Evolutionary conservation across 2,113 vertebrate species (phyloP), one percentile per base, ranked within the genome.

Genomic region (Grammomys surdaster): DNA sequence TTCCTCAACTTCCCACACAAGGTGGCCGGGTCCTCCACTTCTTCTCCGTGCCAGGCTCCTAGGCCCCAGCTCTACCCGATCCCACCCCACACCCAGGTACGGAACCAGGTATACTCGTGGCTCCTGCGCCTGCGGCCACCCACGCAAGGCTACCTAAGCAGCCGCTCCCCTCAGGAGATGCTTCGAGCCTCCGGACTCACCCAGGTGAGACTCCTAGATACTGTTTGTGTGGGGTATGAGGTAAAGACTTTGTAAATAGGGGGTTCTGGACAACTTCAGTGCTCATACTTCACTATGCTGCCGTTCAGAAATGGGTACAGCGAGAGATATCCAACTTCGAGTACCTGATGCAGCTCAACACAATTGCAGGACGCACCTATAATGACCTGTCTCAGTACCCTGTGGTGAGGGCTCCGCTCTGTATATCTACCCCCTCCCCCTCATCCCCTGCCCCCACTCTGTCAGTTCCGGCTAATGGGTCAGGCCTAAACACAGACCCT

Each of bases 311-410:
- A 99, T 99, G 99, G 99, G 99, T 99, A 2, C 99, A 97, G 97
- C 98, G 99, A 97, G 99, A 99, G 97, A 99, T 99, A 96, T 99
- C 99, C 97, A 99, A 99, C 98, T 99, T 99, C 0, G 99, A 99
- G 97, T 99, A 99, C 98, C 98, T 99, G 96, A 99, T 99, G 99
- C 99, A 99, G 94, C 99, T 99, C 51, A 99, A 99, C 98, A 99
- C 99, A 43, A 99, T 99, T 0, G 98, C 99, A 0, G 99, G 99
- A 0, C 99, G 99, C 92, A 99, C 99, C 73, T 99, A 99, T 98
- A 99, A 99, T 0, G 99, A 99, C 98, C 98, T 99, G 89, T 99
- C 99, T 1, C 99, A 99, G 98, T 99, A 99, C 97, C 99, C 99
- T 0, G 99, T 99, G 99, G 99, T 99, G 97, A 99, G 99, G 48